Base-by-base conservation (phyloP, 2,113 vertebrate species). In the Dipodomys stephensi region DNA sequence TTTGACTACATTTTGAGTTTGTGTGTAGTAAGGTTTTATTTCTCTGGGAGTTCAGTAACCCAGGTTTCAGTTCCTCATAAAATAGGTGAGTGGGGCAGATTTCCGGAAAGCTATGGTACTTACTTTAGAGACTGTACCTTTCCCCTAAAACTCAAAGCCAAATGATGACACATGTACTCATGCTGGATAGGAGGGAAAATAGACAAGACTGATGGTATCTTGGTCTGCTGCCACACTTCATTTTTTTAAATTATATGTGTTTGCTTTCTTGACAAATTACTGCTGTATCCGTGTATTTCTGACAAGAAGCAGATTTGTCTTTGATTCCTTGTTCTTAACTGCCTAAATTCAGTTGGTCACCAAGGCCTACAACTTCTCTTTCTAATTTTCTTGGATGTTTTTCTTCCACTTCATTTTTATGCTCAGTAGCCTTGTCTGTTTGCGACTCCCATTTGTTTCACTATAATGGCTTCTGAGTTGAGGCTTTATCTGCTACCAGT, bases 11-110 rank as follows among this genome's bases (percentile, higher is more conserved):
- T 88, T 92, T 88, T 83, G 67, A 91, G 77, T 89, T 96, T 85
- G 86, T 62, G 79, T 23, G 13, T 68, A 86, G 60, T 86, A 88
- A 92, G 84, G 87, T 91, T 83, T 96, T 78, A 77, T 91, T 84
- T 94, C 64, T 96, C 68, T 91, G 81, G 20, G 62, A 94, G 73
- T 76, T 96, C 84, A 81, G 64, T 93, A 78, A 83, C 46, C 16
- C 53, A 46, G 11, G 82, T 96, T 96, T 96, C 96, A 91, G 81
- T 97, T 97, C 95, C 92, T 89, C 79, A 95, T 71, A 73, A 94
- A 95, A 84, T 60, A 87, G 91, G n/a, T 95, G 80, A 96, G n/a
- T 87, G n/a, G 62, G 62, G 65, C 68, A 95, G 84, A 35, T 92
- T 95, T 96, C 74, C 72, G 88, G 62, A 73, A n/a, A 83, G 89